Percentiles rank a stretch among this genome's conserved stretches.
Conservation (phyloP, 2,113 vertebrate species). For the Reinhardtius hippoglossoides region DNA sequence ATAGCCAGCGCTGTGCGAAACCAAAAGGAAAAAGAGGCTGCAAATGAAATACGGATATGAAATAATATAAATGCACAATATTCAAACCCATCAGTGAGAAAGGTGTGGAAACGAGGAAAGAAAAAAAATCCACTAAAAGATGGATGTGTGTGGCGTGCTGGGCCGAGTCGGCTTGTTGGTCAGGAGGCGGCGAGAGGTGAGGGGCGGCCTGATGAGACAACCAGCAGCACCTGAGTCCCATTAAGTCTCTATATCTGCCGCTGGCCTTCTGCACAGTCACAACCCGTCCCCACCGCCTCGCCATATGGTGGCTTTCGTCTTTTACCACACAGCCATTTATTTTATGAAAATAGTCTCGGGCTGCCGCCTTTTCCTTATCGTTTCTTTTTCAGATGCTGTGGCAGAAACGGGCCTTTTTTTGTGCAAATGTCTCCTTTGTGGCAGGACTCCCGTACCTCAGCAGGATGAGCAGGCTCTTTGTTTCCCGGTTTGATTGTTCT, state of each 20-base stretch:
- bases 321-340: conserved; percentile 34
- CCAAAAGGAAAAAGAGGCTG: background rate
- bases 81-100: conserved; percentile 2
- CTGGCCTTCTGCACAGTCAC: conserved; percentile 43
- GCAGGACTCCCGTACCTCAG: conserved; percentile 21
- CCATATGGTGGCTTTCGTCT: conserved; percentile 60
- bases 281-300: conserved; percentile 38
- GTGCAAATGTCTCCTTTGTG: conserved; percentile 49
- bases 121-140: conserved; percentile 29
- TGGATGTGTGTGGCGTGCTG: conserved; percentile 40
- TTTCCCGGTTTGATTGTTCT: conserved; percentile 50
- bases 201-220: conserved; percentile 70
- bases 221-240: conserved; percentile 76
- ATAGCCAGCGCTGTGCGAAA: background rate
- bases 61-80: background rate
- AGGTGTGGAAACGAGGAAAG: conserved; percentile 1
- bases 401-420: conserved; percentile 20
- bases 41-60: background rate
- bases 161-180: conserved; percentile 46
- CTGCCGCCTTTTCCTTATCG: conserved; percentile 13
- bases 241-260: conserved; percentile 67
- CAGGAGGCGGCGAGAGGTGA: conserved; percentile 51
- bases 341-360: conserved; percentile 59
- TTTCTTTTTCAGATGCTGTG: conserved; percentile 38
- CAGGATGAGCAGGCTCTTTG: conserved; percentile 49